A percentile compares a stretch with the other conserved stretches of the same genome.
Conservation (phyloP, 2,113 vertebrate genomes). For the Ranitomeya variabilis region DNA sequence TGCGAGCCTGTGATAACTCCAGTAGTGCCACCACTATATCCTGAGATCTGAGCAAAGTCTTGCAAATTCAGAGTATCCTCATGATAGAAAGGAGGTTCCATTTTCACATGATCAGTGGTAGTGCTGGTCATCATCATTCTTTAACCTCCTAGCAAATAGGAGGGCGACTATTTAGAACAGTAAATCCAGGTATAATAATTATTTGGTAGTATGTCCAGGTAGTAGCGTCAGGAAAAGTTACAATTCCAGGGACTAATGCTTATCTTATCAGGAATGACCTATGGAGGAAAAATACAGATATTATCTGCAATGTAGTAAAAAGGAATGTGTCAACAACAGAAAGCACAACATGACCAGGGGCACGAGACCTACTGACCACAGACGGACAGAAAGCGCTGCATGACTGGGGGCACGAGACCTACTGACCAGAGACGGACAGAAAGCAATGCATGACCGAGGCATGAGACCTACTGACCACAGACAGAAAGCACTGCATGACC, state of each 20-base stretch:
- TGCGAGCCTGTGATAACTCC: background rate
- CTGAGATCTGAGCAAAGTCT: conserved; percentile 46
- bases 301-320: conserved; percentile 15
- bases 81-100: conserved; percentile 51
- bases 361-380: no score
- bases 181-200: background rate
- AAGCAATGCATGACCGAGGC: no score
- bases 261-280: conserved; percentile 26
- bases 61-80: conserved; percentile 50
- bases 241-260: background rate
- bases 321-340: background rate
- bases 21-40: background rate
- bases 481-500: background rate
- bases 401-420: no score
- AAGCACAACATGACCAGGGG: background rate
- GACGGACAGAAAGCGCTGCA: background rate
- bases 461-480: no score
- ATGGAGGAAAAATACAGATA: conserved; percentile 16
- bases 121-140: conserved; percentile 54
- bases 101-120: conserved; percentile 53
- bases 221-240: background rate
- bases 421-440: no score
- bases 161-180: background rate
- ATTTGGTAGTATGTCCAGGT: background rate
- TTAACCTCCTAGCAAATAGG: background rate